phyloP scores from a whole-genome alignment of 2,113 vertebrate genomes.

The Anas platyrhynchos region DNA sequence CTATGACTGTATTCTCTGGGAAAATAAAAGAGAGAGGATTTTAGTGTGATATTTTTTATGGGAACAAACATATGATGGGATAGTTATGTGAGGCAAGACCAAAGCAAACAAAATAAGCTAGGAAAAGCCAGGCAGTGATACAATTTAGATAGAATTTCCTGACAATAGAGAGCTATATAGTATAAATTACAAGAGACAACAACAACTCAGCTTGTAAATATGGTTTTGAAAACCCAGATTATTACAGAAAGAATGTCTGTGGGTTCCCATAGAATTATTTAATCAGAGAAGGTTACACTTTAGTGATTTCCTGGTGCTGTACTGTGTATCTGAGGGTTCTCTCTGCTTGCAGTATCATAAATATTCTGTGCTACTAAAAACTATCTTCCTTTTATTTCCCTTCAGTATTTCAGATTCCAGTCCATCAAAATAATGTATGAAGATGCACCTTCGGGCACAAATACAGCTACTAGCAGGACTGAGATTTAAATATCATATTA shows the following conservation, averaged over 20 bases:
- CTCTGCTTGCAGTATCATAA: neutral
- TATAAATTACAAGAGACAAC: neutral
- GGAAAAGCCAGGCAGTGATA: neutral
- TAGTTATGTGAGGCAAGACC: neutral
- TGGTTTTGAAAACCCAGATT: neutral
- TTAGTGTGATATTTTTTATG: neutral
- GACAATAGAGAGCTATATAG: neutral
- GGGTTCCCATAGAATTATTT: neutral
- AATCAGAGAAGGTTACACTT: neutral
- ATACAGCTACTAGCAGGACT: neutral
- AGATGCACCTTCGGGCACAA: neutral
- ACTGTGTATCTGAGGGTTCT: neutral
- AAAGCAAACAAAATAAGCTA: neutral
- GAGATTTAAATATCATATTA: neutral
- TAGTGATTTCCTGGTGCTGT: neutral
- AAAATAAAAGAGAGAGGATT: neutral
- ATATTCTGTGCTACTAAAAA: neutral
- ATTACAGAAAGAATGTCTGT: neutral
- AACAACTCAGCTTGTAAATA: neutral
- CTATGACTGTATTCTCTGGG: neutral
- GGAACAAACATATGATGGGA: neutral
- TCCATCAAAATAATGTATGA: neutral
- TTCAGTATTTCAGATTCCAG: neutral
- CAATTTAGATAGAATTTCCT: neutral
- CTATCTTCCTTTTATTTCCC: slow-evolving; percentile 26